phyloP scores from a whole-genome alignment of 2,888 invertebrate species.

The Nomada fabriciana region DNA sequence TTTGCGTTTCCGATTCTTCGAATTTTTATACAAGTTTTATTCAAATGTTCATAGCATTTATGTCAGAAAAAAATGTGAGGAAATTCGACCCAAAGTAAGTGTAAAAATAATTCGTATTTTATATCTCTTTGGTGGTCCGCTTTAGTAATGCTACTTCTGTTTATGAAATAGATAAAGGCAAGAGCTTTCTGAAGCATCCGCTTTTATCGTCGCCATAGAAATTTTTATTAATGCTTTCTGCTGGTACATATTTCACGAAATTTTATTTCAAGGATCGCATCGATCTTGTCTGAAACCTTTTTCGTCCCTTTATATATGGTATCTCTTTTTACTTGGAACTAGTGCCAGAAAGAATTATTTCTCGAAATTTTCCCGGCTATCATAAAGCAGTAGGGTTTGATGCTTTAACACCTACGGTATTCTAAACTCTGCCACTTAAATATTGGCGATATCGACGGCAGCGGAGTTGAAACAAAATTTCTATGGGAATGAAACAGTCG shows the following conservation, averaged over 20 bases:
- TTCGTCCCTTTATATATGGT: not conserved
- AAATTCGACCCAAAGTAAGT: too few species aligned
- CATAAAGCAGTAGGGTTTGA: not conserved
- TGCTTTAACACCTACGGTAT: not conserved
- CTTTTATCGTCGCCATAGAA: slow-evolving; percentile 7
- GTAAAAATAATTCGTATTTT: too few species aligned
- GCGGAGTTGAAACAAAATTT: not conserved
- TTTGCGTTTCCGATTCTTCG: not conserved
- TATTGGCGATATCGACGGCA: not conserved
- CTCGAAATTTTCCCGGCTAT: not conserved
- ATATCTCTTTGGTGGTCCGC: too few species aligned
- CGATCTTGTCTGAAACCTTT: not conserved
- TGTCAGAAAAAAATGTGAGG: too few species aligned
- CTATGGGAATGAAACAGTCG: not conserved
- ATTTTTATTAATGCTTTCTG: slow-evolving; percentile 6
- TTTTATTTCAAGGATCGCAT: slow-evolving; percentile 9
- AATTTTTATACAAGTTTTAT: not conserved
- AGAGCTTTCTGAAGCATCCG: not conserved
- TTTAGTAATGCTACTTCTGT: not conserved
- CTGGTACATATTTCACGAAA: not conserved
- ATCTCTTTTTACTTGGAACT: not conserved
- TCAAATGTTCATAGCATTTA: too few species aligned
- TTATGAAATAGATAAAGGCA: not conserved
- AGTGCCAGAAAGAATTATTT: not conserved
- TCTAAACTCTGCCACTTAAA: not conserved